Percentiles rank a stretch among this genome's conserved stretches.
Evolutionary conservation across 2,113 vertebrate genomes (phyloP).

Genomic region (Polypterus bichir): DNA sequence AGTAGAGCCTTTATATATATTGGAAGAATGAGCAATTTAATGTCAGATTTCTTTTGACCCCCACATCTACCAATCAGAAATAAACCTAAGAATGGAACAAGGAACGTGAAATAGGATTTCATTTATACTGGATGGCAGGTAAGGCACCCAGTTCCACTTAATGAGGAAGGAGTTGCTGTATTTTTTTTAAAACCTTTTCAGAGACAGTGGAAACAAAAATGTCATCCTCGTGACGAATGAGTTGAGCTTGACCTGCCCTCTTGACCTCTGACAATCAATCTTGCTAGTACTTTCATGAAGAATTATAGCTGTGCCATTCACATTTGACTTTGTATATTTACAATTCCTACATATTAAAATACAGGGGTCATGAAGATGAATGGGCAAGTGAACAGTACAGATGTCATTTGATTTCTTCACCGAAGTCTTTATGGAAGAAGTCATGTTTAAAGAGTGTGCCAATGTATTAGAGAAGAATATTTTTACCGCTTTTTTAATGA

Average conservation of each 20-base stretch:
- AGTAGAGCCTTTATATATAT: too few relatives aligned
- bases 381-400: conserved; percentile 4
- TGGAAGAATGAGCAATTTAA: too few relatives aligned
- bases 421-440: neutral
- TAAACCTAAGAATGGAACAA: conserved; percentile 59
- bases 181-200: conserved; percentile 58
- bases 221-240: conserved; percentile 85
- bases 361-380: conserved; percentile 37
- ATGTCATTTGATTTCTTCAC: neutral
- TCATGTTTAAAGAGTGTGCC: neutral
- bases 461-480: neutral
- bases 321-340: conserved; percentile 70
- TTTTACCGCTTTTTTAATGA: too few relatives aligned
- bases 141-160: conserved; percentile 58
- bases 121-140: conserved; percentile 71
- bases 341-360: conserved; percentile 42
- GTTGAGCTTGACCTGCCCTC: conserved; percentile 79
- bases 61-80: conserved; percentile 29
- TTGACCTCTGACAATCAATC: conserved; percentile 95
- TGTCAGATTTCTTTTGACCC: too few relatives aligned
- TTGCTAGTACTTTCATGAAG: conserved; percentile 71
- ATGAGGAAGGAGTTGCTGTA: conserved; percentile 69
- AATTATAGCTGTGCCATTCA: conserved; percentile 65
- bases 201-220: conserved; percentile 85
- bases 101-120: conserved; percentile 55